Base-by-base conservation (phyloP, 1,140 invertebrate species). In the Caenorhabditis remanei region DNA sequence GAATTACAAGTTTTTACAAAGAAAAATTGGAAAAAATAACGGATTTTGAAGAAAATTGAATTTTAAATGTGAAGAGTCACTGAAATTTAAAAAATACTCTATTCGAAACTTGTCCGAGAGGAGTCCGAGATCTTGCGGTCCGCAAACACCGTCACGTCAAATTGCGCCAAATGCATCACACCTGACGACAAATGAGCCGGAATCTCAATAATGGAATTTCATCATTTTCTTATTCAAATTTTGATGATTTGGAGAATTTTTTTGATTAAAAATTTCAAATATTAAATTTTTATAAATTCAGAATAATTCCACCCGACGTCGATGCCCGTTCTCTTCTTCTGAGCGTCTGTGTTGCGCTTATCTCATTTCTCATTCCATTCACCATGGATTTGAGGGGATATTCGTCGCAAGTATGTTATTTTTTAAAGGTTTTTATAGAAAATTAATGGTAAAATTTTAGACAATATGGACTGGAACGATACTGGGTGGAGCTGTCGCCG, bases 401-500 rank as follows among this genome's bases (percentile, higher is more conserved):
- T 53, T 79, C 71, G 46, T n/a, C 71, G 14, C 71, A 71, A n/a
- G 65, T 71, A 71, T 13, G 4, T 46, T 58, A n/a, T 32, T 32
- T 19, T 58, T 58, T 0, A 2, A 58, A 58, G 1, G 4, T 7
- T 16, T 58, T 16, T 5, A 6, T 1, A 6, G 0, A 58, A n/a
- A 58, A 19, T 58, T 6, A 5, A 58, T 16, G 0, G 55, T 16
- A 19, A 58, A 58, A 14, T 86, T 86, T 41, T 48, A 87, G 86
- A 43, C 55, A 41, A 46, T 87, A 9, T n/a, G 83, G 3, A 48
- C 86, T 19, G 82, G 86, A 32, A 58, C 61, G 19, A 3, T 88
- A 8, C 24, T 88, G 6, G 87, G 87, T 63, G 87, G 87, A 4
- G 53, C 87, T 8, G 8, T 84, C 4, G 87, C 85, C 6, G 85